Evolutionary conservation across 2,888 invertebrate species (phyloP), one percentile per base, ranked within the genome.

Genomic region (Tiliacea aurago): DNA sequence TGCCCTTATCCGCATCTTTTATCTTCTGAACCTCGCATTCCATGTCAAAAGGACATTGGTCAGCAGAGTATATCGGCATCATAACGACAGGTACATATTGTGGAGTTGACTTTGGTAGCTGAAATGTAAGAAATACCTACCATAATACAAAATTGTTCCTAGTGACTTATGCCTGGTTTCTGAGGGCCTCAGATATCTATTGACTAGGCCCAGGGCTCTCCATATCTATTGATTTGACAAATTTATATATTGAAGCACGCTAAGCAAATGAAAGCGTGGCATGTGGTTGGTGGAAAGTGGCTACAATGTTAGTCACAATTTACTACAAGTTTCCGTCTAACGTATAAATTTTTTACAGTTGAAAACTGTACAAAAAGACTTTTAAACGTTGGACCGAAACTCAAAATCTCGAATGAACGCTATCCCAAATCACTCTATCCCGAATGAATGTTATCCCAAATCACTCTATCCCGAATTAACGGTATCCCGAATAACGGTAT

Each of bases 11-110:
- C 0, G 84, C 45, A 53, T 91, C 91, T 70, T 91, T 90, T 2
- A 91, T 90, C 88, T 93, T 94, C 78, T 93, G 85, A 6, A 91
- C 78, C 87, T 94, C 94, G 83, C 93, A 93, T 9, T 94, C 90
- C 88, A 95, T 91, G 79, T 95, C 94, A 70, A 95, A 95, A 4
- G 95, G 95, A 58, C 95, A 95, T 65, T 94, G 84, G 55, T 95
- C 93, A 4, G 94, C 92, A 5, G 94, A 83, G 68, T 91, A 92
- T 69, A 96, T 91, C 1, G 95, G 95, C 95, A 96, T 95, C 94
- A 96, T 93, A 53, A 96, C 93, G 0, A 96, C 91, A 4, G 95
- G 95, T 3, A 95, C 92, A 64, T 93, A 95, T 37, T 92, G 92
- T 0, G 93, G 90, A 55, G 89, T 88, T 0, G 86, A 85, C 20